Conservation (phyloP, 2,113 vertebrate genomes). For the Sterna hirundo region DNA sequence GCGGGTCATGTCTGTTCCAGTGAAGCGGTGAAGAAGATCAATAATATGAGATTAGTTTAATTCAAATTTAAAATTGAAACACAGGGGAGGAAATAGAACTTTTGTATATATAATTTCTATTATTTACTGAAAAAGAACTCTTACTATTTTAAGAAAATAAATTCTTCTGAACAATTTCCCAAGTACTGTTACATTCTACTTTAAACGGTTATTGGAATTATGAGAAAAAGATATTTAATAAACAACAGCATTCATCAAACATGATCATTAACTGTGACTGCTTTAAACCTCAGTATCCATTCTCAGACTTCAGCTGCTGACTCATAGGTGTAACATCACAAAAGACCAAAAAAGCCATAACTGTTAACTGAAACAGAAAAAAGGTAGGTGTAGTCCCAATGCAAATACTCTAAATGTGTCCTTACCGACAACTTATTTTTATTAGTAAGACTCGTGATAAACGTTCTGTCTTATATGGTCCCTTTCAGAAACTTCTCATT, state of each 20-base stretch:
- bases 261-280: neutral
- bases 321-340: neutral
- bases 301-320: neutral
- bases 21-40: neutral
- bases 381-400: neutral
- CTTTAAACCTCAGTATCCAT: constrained; percentile 13
- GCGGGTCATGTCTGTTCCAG: neutral
- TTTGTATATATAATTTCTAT: neutral
- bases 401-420: neutral
- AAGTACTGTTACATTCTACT: neutral
- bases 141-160: neutral
- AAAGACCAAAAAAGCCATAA: neutral
- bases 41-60: neutral
- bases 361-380: neutral
- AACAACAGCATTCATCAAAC: neutral
- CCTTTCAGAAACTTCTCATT: constrained; percentile 47
- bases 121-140: neutral
- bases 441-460: constrained; percentile 41
- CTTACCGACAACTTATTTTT: constrained; percentile 54
- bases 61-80: neutral
- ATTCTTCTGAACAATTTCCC: neutral
- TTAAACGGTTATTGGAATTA: neutral
- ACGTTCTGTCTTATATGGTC: constrained; percentile 28
- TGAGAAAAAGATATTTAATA: neutral
- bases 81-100: neutral